Evolutionary conservation across 2,888 invertebrate genomes (phyloP).

Genomic region (Coleophora flavipennella): DNA sequence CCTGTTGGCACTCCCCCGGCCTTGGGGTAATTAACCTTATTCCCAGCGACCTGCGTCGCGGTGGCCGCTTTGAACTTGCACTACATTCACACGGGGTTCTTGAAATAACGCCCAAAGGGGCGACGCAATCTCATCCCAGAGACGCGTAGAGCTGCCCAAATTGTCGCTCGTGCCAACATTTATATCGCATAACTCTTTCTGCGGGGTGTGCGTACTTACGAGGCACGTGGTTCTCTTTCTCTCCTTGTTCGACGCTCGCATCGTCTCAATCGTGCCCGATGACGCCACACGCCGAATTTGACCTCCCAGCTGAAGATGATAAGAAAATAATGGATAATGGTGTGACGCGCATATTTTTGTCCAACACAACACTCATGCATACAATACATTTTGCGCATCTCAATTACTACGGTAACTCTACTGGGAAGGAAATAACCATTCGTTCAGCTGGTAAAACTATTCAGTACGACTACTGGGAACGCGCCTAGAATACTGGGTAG

Average conservation of each 20-base stretch:
- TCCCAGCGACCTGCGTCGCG: slow-evolving; percentile 37
- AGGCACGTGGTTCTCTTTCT: slow-evolving; percentile 37
- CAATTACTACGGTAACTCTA: too few species aligned
- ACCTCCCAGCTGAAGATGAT: slow-evolving; percentile 11
- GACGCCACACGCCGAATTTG: slow-evolving; percentile 4
- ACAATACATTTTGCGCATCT: too few species aligned
- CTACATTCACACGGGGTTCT: slow-evolving; percentile 52
- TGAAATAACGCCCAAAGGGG: slow-evolving; percentile 52
- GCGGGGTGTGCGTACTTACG: slow-evolving; percentile 1
- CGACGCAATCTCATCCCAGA: slow-evolving; percentile 32
- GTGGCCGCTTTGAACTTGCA: slow-evolving; percentile 60
- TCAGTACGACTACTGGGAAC: too few species aligned
- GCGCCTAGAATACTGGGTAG: too few species aligned
- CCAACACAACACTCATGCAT: too few species aligned
- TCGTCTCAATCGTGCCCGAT: too few species aligned
- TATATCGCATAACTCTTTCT: slow-evolving; percentile 30
- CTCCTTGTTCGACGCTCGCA: too few species aligned
- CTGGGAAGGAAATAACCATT: too few species aligned
- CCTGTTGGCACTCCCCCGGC: slow-evolving; percentile 41
- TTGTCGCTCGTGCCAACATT: slow-evolving; percentile 50
- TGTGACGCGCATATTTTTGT: slow-evolving; percentile 9
- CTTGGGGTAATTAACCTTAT: slow-evolving; percentile 66
- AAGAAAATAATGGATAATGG: too few species aligned
- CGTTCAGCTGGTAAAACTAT: too few species aligned
- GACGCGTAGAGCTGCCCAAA: slow-evolving; percentile 10